phyloP scores from a whole-genome alignment of 2,797 vertebrate genomes.

The Halcyon badia region DNA sequence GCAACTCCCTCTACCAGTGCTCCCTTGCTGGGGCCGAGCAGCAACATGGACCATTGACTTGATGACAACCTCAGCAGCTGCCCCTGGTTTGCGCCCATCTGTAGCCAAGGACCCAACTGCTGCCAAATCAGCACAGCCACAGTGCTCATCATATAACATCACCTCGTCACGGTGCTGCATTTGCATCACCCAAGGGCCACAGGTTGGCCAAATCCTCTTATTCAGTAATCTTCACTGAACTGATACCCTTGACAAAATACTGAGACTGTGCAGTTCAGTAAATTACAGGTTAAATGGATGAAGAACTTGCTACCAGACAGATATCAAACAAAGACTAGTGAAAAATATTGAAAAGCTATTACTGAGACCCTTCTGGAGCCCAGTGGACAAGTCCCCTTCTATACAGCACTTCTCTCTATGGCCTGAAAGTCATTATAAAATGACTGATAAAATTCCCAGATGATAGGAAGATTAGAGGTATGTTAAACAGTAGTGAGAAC shows the following conservation, averaged over 20 bases:
- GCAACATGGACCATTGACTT: accelerated
- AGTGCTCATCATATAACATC: not conserved
- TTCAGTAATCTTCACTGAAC: accelerated
- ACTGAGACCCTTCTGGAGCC: not conserved
- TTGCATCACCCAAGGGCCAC: not conserved
- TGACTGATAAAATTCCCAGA: not conserved
- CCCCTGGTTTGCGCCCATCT: not conserved
- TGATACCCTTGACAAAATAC: accelerated
- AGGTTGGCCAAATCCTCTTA: not conserved
- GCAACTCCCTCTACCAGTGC: not conserved
- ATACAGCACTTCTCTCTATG: not conserved
- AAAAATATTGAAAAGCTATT: not conserved
- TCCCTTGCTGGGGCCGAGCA: not conserved
- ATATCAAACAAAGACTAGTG: not conserved
- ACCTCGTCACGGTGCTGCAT: not conserved
- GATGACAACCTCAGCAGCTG: not conserved
- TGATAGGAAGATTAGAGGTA: not conserved
- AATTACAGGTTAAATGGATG: not conserved
- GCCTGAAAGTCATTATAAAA: not conserved
- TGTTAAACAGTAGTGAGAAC: not conserved
- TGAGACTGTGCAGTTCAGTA: not conserved
- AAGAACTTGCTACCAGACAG: not conserved
- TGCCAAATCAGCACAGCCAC: not conserved
- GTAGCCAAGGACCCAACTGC: not conserved
- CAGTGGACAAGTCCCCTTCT: not conserved